These are phyloP conservation scores for Parotocinclus haroldoi DNA, from an alignment of 2,797 vertebrate genomes.

Conservation along the genomic window DNA sequence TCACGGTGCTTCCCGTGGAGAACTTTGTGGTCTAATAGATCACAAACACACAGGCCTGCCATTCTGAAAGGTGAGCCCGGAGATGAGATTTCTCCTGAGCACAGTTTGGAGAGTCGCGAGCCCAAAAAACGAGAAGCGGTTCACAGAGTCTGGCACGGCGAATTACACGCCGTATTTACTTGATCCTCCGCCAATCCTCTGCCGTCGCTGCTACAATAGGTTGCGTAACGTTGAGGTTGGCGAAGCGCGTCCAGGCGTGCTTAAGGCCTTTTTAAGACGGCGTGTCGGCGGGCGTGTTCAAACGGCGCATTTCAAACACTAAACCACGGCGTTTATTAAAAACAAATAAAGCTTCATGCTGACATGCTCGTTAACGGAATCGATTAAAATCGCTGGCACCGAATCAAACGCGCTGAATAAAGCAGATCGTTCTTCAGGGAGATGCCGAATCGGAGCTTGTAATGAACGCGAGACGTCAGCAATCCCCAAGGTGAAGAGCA, in stretches of 20 bases:
- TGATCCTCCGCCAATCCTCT: no score
- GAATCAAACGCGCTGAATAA: not conserved
- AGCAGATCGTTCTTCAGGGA: no score
- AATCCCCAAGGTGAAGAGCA: conserved; percentile 4
- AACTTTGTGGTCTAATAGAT: no score
- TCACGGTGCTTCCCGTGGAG: no score
- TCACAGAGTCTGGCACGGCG: no score
- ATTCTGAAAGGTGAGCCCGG: conserved; percentile 11
- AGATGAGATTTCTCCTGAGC: conserved; percentile 10
- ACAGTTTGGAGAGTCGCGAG: not conserved
- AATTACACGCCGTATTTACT: no score
- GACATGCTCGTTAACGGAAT: not conserved
- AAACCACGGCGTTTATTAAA: not conserved
- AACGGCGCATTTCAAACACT: not conserved
- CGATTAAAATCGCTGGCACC: not conserved
- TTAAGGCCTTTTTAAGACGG: not conserved
- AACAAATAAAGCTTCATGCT: not conserved
- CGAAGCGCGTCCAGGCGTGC: not conserved
- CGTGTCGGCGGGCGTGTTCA: not conserved
- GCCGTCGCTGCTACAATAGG: not conserved
- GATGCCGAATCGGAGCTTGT: conserved; percentile 10
- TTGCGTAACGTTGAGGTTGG: conserved; percentile 1
- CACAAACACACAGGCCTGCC: not conserved
- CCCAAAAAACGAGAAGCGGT: not conserved
- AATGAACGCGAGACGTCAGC: not conserved